Conservation (phyloP, 2,888 invertebrate species). For the Tetragonisca angustula region DNA sequence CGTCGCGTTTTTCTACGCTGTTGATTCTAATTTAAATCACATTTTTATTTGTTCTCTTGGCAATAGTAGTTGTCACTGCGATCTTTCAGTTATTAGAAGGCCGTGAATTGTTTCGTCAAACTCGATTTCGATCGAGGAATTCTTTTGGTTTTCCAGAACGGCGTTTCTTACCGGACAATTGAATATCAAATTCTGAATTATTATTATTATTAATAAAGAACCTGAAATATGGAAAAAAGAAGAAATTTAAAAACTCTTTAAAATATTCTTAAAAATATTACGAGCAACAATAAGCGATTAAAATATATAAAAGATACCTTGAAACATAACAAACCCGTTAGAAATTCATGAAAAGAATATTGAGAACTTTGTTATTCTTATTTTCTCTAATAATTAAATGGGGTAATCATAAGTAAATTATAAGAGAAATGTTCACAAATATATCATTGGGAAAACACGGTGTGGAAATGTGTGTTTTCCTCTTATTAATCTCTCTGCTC, state of each 20-base stretch:
- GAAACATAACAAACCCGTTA: background rate
- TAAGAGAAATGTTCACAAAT: background rate
- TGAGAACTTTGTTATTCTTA: background rate
- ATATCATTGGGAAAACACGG: background rate
- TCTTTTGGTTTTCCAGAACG: background rate
- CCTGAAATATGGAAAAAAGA: background rate
- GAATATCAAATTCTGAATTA: background rate
- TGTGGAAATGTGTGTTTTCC: background rate
- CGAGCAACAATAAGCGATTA: background rate
- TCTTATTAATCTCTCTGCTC: constrained; percentile 1
- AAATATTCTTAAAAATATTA: background rate
- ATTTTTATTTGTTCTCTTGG: constrained; percentile 11
- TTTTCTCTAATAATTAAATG: background rate
- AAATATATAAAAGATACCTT: background rate
- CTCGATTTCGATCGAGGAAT: constrained; percentile 4
- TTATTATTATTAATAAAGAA: background rate
- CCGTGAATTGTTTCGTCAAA: constrained; percentile 1
- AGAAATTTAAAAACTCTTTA: background rate
- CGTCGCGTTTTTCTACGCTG: background rate
- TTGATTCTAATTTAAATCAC: background rate
- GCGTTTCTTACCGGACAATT: background rate
- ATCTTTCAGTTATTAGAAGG: constrained; percentile 1
- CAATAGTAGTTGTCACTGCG: background rate
- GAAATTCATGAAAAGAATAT: background rate
- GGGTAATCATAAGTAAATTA: background rate